These are phyloP conservation scores for Sylvia borin DNA, from an alignment of 2,797 vertebrate genomes.

Conservation along the genomic window DNA sequence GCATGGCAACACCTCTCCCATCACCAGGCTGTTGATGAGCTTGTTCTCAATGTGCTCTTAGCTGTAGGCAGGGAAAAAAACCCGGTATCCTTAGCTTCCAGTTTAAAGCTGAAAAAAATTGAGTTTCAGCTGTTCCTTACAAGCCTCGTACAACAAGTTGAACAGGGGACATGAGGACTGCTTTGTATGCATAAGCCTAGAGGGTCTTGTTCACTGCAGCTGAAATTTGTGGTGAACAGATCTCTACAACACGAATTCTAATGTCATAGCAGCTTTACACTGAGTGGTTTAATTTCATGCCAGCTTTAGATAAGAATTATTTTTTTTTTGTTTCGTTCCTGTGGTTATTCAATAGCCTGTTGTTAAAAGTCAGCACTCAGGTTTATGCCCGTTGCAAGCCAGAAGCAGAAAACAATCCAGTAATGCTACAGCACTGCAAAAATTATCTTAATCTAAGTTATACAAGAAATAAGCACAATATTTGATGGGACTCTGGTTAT, in stretches of 20 bases:
- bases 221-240: conserved; percentile 12
- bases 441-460: not conserved
- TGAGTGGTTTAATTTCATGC: conserved; percentile 51
- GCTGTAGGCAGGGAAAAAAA: not conserved
- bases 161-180: not conserved
- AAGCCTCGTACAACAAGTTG: not conserved
- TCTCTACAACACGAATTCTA: not conserved
- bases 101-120: not conserved
- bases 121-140: conserved; percentile 1
- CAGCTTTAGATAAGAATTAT: conserved; percentile 6
- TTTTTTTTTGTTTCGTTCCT: not conserved
- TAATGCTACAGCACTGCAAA: not conserved
- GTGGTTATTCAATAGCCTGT: not conserved
- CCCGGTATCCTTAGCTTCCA: not conserved
- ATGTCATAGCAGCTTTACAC: conserved; percentile 31
- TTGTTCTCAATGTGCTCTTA: not conserved
- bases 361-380: conserved; percentile 4
- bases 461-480: not conserved
- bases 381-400: not conserved
- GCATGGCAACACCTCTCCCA: not conserved
- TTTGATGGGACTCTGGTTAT: not conserved
- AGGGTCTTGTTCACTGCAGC: conserved; percentile 27
- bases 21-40: not conserved
- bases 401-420: not conserved
- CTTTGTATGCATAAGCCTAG: conserved; percentile 30